Evolutionary conservation across 2,113 vertebrate species (phyloP).

Genomic region (Arenaria interpres): DNA sequence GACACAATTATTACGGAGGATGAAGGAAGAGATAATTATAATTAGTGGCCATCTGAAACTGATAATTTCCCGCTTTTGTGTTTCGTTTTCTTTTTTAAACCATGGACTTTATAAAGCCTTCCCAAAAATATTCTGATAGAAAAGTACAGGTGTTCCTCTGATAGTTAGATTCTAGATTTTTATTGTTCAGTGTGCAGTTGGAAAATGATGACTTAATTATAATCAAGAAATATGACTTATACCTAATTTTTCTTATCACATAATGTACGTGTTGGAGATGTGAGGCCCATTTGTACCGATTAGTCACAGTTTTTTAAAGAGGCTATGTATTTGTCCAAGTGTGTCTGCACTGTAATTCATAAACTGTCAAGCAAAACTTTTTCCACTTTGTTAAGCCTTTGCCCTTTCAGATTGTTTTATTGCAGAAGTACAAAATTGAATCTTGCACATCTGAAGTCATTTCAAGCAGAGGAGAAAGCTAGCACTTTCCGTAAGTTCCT

Average conservation of each 20-base stretch:
- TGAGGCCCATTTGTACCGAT: slow-evolving; percentile 72
- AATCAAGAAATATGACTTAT: slow-evolving; percentile 37
- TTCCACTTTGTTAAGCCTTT: slow-evolving; percentile 31
- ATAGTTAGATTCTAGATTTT: not conserved
- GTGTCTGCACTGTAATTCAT: slow-evolving; percentile 54
- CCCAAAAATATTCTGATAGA: not conserved
- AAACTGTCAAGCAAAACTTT: slow-evolving; percentile 40
- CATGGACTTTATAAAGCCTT: not conserved
- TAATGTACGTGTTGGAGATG: not conserved
- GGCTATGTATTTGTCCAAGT: slow-evolving; percentile 65
- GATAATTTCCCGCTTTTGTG: not conserved
- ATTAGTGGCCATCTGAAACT: slow-evolving; percentile 72
- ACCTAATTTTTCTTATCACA: slow-evolving; percentile 17
- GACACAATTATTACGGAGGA: slow-evolving; percentile 27
- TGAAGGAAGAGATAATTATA: slow-evolving; percentile 63
- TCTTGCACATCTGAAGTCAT: slow-evolving; percentile 53
- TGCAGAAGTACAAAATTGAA: slow-evolving; percentile 55
- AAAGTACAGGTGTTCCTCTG: not conserved
- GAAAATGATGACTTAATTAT: not conserved
- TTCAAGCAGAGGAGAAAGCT: slow-evolving; percentile 24
- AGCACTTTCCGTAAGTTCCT: not conserved
- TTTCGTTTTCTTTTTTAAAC: not conserved
- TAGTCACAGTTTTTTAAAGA: slow-evolving; percentile 60
- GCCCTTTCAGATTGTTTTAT: slow-evolving; percentile 42
- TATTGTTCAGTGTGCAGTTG: not conserved